Conservation (phyloP, 2,888 invertebrate species). For the Adelphocoris suturalis region DNA sequence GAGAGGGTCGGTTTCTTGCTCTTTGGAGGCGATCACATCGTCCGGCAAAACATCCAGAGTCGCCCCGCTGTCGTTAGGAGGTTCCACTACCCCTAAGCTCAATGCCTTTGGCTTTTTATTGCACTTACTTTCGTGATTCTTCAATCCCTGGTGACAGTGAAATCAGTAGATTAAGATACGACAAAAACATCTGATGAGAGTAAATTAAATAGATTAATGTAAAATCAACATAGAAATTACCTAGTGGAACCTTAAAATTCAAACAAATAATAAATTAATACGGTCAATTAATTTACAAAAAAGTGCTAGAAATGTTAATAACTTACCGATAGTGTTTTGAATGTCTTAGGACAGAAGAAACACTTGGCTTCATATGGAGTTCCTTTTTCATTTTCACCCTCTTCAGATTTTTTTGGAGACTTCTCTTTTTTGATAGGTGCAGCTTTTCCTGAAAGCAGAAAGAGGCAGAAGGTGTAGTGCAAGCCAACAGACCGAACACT, state of each 20-base stretch:
- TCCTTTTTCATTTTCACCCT: background rate
- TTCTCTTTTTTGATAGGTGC: background rate
- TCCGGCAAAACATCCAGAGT: conserved; percentile 14
- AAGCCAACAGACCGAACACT: background rate
- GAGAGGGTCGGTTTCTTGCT: conserved; percentile 19
- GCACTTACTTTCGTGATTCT: conserved; percentile 72
- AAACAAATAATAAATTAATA: too few relatives aligned
- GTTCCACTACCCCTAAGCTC: conserved; percentile 65
- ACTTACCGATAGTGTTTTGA: conserved; percentile 75
- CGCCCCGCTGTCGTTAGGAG: background rate
- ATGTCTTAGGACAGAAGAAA: conserved; percentile 75
- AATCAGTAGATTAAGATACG: too few relatives aligned
- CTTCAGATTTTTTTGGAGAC: background rate
- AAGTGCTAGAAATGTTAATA: too few relatives aligned
- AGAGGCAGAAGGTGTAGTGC: background rate
- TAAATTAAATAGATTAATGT: too few relatives aligned
- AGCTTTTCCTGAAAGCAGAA: conserved; percentile 51
- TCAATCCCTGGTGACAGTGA: conserved; percentile 66
- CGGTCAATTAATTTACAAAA: too few relatives aligned
- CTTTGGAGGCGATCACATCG: background rate
- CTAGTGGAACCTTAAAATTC: too few relatives aligned
- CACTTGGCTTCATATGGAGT: conserved; percentile 72
- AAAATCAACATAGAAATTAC: too few relatives aligned
- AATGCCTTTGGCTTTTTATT: conserved; percentile 59
- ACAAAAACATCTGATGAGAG: background rate